These are phyloP conservation scores for Gymnosoma rotundatum DNA, from an alignment of 2,888 invertebrate species.

Conservation along the genomic window DNA sequence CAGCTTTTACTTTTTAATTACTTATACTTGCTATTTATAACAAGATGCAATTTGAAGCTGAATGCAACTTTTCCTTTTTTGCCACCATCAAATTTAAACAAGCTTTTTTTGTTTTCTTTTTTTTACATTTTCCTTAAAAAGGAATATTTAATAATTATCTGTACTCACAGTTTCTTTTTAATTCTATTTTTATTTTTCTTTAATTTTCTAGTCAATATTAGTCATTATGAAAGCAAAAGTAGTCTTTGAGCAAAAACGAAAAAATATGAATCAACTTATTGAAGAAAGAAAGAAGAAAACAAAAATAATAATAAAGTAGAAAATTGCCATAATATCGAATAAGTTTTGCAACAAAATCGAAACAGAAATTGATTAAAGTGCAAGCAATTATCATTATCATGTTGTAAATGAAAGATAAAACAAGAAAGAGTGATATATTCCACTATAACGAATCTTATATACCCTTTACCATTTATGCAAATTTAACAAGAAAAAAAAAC, in stretches of 20 bases:
- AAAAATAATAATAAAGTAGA: not conserved
- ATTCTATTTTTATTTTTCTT: not conserved
- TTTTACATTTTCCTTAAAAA: not conserved
- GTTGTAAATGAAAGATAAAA: not conserved
- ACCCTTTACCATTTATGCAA: too few species aligned
- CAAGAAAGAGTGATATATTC: too few species aligned
- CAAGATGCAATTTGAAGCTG: not conserved
- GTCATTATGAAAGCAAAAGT: conserved; percentile 8
- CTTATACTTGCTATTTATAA: not conserved
- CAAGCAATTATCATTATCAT: not conserved
- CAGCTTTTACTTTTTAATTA: not conserved
- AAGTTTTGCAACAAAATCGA: conserved; percentile 24
- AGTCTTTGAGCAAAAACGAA: not conserved
- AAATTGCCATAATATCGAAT: conserved; percentile 33
- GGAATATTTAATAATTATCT: conserved; percentile 13
- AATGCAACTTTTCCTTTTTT: conserved; percentile 16
- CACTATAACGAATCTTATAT: too few species aligned
- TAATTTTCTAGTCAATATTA: conserved; percentile 38
- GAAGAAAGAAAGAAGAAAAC: not conserved
- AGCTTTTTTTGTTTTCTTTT: not conserved
- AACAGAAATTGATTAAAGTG: not conserved
- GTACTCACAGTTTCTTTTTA: not conserved
- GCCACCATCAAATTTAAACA: not conserved
- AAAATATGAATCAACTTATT: conserved; percentile 16
- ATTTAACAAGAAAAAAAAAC: too few species aligned